A percentile compares a stretch with the other conserved stretches of the same genome.
phyloP scores from a whole-genome alignment of 2,888 invertebrate species.

The Scaptomyza cyrtandrae region DNA sequence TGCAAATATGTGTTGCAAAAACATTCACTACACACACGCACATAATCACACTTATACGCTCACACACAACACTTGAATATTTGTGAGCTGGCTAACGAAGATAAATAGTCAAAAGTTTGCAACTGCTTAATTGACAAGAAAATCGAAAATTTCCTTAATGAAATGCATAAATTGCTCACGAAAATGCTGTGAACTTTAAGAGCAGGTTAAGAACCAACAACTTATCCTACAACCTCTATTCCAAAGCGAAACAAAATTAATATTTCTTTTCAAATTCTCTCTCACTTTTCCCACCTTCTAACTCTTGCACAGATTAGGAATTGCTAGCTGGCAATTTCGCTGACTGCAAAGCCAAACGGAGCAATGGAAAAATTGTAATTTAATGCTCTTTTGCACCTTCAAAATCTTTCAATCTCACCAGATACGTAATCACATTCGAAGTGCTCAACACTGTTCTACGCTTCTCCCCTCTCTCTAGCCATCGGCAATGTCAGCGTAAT shows the following conservation, averaged over 20 bases:
- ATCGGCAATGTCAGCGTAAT: conserved; percentile 45
- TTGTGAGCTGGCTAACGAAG: conserved; percentile 57
- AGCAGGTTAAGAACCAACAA: conserved; percentile 8
- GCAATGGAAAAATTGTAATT: conserved; percentile 64
- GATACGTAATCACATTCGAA: conserved; percentile 70
- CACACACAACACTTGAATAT: conserved; percentile 15
- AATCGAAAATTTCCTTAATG: conserved; percentile 72
- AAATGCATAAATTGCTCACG: conserved; percentile 60
- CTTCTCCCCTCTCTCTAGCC: background rate
- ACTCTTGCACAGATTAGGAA: conserved; percentile 33
- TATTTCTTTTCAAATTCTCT: conserved; percentile 6
- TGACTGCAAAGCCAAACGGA: conserved; percentile 15
- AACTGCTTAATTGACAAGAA: conserved; percentile 73
- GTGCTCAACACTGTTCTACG: conserved; percentile 40
- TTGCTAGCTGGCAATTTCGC: conserved; percentile 35
- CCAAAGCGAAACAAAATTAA: conserved; percentile 11
- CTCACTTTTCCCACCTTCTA: background rate
- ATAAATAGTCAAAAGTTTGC: conserved; percentile 74
- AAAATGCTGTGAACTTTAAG: conserved; percentile 29
- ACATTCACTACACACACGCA: conserved; percentile 16
- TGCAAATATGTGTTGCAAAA: conserved; percentile 14
- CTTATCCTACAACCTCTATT: background rate
- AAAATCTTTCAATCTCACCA: conserved; percentile 70
- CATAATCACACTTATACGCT: conserved; percentile 8
- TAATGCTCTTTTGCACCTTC: conserved; percentile 70